Evolutionary conservation across 2,113 vertebrate species (phyloP), one percentile per base, ranked within the genome.

Genomic region (Ageneiosus marmoratus): DNA sequence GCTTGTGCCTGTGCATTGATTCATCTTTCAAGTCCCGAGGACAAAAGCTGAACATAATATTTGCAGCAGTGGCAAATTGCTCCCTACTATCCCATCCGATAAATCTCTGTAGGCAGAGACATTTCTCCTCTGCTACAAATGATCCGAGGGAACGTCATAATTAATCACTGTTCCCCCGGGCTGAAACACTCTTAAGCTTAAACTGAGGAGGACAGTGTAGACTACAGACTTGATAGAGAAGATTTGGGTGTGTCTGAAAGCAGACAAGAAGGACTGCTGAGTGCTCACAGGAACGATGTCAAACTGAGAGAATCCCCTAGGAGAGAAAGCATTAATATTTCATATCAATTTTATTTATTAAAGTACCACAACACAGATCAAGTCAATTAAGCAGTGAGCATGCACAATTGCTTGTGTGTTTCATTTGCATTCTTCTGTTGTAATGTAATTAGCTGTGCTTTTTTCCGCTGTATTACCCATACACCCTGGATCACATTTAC

Each of bases 331-430:
- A 91, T 92, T 94, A 93, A 93, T 92, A 90, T 91, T 92, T 92
- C 92, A 92, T 92, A 91, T 84, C 89, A 86, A 91, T 90, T 46
- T 46, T 50, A 50, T 73, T 16, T 48, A 94, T 91, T 93, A 92
- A 92, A 93, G 92, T 92, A 93, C 90, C 90, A 89, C 37, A 41
- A 41, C 5, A 5, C 37, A 41, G 37, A 3, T 41, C 37, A 92
- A 91, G 90, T 89, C 92, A 91, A 93, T 92, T 91, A 92, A 92
- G 91, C 90, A 93, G 90, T 91, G 89, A 92, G 89, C 89, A 91
- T 90, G 87, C 90, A 92, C 78, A 89, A 88, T 90, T 87, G 86
- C 86, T 3, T 89, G 87, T 87, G 88, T 89, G 90, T 92, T 92
- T 93, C 89, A 92, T 92, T 91, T 92, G 80, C 86, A 80, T 85